Base-by-base conservation (phyloP, 2,797 vertebrate genomes). In the Acrossocheilus wenchowensis region DNA sequence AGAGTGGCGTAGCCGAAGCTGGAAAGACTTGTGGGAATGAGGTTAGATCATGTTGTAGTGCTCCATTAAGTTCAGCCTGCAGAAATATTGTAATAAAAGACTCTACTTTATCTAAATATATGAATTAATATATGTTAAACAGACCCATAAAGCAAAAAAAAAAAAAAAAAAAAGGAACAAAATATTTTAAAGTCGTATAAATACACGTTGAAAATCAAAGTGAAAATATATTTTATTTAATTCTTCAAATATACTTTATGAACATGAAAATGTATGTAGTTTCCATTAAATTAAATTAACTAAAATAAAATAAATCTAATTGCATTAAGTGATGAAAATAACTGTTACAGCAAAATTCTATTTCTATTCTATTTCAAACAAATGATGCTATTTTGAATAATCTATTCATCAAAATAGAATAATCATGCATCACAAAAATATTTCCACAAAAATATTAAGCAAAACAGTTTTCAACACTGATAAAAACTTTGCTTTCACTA, bases 21-120 rank as follows among this genome's bases (percentile, higher is more conserved):
- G 60, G 64, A 89, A 69, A 87, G 83, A 71, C 69, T 69, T 89
- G 69, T 73, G 54, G 82, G 81, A 84, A 81, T 85, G 60, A 78
- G 74, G 72, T 89, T 71, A 82, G 79, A 79, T 82, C 69, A 78
- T 79, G 48, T 62, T 85, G 54, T 66, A 62, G 15, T 52, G 30
- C 71, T 74, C 52, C 14, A 66, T 78, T 78, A 78, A 23, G 30
- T 69, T 52, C 21, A 48, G 45, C 11, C 43, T 52, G 45, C 6
- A 34, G 30, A 68, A 52, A 69, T 81, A 39, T 23, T 81, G 7
- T 36, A 39, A 52, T 17, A 69, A 69, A 68, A 68, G 30, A 4
- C 41, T 45, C 6, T 50, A 34, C 11, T 36, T 23, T 68, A 81
- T 81, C 26, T 68, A 21, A 66, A 34, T 23, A 2, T 68, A 21